These are phyloP conservation scores for Neomorphus geoffroyi DNA, from an alignment of 2,797 vertebrate genomes.

Conservation along the genomic window DNA sequence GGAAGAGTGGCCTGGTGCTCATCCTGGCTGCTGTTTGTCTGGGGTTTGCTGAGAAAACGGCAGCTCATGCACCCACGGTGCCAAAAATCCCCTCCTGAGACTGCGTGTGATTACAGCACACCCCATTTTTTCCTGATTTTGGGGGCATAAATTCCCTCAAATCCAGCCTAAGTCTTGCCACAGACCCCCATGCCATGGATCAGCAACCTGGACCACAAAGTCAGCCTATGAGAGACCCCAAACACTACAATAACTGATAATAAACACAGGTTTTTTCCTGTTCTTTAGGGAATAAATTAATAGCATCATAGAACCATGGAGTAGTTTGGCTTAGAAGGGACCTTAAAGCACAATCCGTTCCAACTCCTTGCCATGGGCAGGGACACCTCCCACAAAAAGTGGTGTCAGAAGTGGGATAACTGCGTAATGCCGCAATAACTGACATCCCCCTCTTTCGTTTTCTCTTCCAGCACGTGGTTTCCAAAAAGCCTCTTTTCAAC, in stretches of 20 bases:
- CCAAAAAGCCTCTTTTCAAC: background rate
- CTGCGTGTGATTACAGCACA: background rate
- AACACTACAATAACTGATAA: accelerated
- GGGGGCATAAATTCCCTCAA: background rate
- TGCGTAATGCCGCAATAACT: accelerated
- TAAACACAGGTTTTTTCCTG: background rate
- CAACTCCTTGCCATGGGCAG: too few relatives aligned
- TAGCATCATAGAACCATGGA: too few relatives aligned
- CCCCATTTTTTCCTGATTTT: background rate
- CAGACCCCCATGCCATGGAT: background rate
- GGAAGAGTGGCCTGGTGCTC: background rate
- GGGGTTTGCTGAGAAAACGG: background rate
- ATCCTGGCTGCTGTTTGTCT: accelerated
- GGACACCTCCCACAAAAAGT: too few relatives aligned
- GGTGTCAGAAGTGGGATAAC: too few relatives aligned
- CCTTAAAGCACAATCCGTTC: too few relatives aligned
- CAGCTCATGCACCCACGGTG: accelerated
- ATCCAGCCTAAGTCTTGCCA: background rate
- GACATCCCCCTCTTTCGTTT: background rate
- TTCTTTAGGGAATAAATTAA: too few relatives aligned
- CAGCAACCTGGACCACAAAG: background rate
- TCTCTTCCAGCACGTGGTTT: accelerated
- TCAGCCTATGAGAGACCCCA: background rate
- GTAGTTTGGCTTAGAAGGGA: too few relatives aligned
- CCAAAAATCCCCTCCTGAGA: background rate